phyloP scores from a whole-genome alignment of 2,888 invertebrate species.

The Boloria selene region DNA sequence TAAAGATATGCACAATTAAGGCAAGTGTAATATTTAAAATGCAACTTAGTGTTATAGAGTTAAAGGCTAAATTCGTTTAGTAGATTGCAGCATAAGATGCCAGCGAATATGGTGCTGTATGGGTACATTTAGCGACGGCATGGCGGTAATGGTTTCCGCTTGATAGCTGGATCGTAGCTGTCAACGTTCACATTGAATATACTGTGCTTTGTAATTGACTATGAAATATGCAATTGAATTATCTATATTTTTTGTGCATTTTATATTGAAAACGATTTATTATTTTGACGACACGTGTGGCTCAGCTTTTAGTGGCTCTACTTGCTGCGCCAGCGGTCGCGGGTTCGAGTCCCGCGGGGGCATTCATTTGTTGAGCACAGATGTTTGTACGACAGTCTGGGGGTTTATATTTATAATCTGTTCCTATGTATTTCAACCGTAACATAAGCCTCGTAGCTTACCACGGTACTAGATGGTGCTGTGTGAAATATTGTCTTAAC shows the following conservation, averaged over 20 bases:
- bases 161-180: slow-evolving; percentile 50
- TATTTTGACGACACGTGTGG: too few relatives aligned
- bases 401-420: too few relatives aligned
- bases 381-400: too few relatives aligned
- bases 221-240: slow-evolving; percentile 18
- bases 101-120: slow-evolving; percentile 34
- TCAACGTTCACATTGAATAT: slow-evolving; percentile 41
- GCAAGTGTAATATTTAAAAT: slow-evolving; percentile 4
- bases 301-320: too few relatives aligned
- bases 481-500: too few relatives aligned
- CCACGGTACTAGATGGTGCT: too few relatives aligned
- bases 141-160: slow-evolving; percentile 52
- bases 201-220: slow-evolving; percentile 33
- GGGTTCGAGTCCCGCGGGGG: too few relatives aligned
- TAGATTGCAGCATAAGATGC: slow-evolving; percentile 15
- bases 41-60: neutral
- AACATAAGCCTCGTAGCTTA: too few relatives aligned
- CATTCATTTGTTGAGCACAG: too few relatives aligned
- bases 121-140: slow-evolving; percentile 44
- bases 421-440: too few relatives aligned
- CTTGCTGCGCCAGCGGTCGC: too few relatives aligned
- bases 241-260: neutral
- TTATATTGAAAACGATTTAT: too few relatives aligned
- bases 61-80: slow-evolving; percentile 24
- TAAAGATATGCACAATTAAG: slow-evolving; percentile 26